phyloP scores from a whole-genome alignment of 2,797 vertebrate species.

The Tarsius wallacei region DNA sequence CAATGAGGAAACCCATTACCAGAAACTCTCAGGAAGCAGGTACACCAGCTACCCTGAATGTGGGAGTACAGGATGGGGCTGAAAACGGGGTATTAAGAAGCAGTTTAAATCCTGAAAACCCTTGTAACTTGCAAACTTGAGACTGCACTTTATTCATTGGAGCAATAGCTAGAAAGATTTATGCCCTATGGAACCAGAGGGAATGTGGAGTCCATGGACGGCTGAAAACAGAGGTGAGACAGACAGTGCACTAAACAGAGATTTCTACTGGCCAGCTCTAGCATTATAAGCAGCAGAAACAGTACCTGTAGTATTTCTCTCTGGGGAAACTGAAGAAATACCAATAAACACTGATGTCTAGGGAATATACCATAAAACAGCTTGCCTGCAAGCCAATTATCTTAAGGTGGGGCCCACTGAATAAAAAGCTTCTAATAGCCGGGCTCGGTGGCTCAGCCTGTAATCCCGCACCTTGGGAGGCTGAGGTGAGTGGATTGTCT shows the following conservation, averaged over 20 bases:
- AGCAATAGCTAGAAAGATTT: not conserved
- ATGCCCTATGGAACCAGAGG: not conserved
- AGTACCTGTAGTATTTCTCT: not conserved
- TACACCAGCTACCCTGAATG: not conserved
- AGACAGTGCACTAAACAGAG: not conserved
- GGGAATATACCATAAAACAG: not conserved
- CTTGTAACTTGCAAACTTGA: not conserved
- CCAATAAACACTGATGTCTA: not conserved
- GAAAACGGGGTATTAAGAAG: not conserved
- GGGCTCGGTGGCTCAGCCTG: too few relatives aligned
- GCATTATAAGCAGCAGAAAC: not conserved
- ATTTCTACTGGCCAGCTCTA: not conserved
- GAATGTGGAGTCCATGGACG: not conserved
- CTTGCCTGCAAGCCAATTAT: not conserved
- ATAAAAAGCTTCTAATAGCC: not conserved
- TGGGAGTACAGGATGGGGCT: not conserved
- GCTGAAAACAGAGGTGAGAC: not conserved
- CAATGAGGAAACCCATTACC: not conserved
- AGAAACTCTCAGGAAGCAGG: not conserved
- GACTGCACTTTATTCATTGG: not conserved
- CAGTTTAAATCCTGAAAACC: not conserved
- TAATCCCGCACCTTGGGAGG: too few relatives aligned
- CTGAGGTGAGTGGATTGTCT: too few relatives aligned
- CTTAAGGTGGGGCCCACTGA: not conserved
- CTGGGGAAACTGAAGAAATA: not conserved